phyloP scores from a whole-genome alignment of 2,113 vertebrate genomes.

The Aspidoscelis tigris region DNA sequence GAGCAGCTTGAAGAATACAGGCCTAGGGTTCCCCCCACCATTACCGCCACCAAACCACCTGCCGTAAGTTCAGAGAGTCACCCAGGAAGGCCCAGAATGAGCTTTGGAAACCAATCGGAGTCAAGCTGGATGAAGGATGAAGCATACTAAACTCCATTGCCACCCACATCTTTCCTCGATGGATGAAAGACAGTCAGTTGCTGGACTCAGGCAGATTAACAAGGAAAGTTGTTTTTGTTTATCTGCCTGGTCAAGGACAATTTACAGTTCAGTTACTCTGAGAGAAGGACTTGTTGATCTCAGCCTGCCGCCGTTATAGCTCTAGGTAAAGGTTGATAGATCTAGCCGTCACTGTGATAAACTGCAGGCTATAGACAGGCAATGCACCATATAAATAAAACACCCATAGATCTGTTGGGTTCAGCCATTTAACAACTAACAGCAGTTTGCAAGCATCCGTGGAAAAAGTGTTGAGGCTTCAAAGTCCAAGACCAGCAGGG shows the following conservation, averaged over 20 bases:
- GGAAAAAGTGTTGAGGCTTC: conserved; percentile 40
- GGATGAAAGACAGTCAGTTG: conserved; percentile 55
- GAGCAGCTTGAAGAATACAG: not conserved
- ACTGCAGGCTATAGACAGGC: conserved; percentile 47
- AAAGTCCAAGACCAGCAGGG: accelerated
- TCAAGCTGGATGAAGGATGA: conserved; percentile 42
- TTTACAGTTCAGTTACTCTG: conserved; percentile 77
- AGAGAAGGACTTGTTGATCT: conserved; percentile 78
- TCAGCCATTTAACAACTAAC: conserved; percentile 63
- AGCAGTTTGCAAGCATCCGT: conserved; percentile 25
- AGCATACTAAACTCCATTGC: conserved; percentile 54
- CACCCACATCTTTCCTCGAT: conserved; percentile 42
- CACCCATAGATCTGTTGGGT: conserved; percentile 59
- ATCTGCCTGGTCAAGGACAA: conserved; percentile 77
- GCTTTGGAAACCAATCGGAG: conserved; percentile 10
- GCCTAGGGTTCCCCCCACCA: not conserved
- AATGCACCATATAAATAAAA: conserved; percentile 75
- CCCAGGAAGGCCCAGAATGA: not conserved
- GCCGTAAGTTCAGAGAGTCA: not conserved
- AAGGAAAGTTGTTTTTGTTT: conserved; percentile 72
- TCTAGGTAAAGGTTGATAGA: conserved; percentile 75
- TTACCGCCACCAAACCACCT: not conserved
- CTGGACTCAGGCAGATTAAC: conserved; percentile 73
- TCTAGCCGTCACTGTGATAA: conserved; percentile 74
- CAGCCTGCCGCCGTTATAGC: conserved; percentile 66